Base-by-base conservation (phyloP, 2,888 invertebrate genomes). In the Spicauda simplicius region DNA sequence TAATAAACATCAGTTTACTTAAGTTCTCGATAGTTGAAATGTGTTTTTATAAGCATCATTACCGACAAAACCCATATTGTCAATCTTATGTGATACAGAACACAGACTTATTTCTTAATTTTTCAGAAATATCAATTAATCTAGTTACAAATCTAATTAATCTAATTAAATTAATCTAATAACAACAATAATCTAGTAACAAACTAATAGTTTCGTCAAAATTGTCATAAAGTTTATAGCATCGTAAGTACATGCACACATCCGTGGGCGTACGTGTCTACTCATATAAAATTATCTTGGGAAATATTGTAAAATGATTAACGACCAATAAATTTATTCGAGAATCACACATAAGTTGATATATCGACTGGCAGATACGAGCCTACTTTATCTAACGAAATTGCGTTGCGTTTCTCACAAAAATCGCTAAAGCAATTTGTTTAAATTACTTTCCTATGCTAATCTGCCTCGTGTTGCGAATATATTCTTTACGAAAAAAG, bases 401-500 rank as follows among this genome's bases (percentile, higher is more conserved):
- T 83, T 77, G 83, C 80, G 81, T 78, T 79, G 77, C 81, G 77
- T 82, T 82, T 81, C 81, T 84, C 82, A 82, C 84, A 86, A 88
- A 89, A 88, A 87, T 87, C 86, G 84, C 85, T 88, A 82, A 82
- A 82, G 87, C 88, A 88, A 90, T 91, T 90, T 89, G 84, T 87
- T 86, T 84, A 88, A 90, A 90, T 91, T 86, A 89, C 90, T 89
- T 89, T 89, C 80, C 83, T 89, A 90, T 91, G 90, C 85, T 88
- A 90, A 90, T 88, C 80, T 79, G 77, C 77, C 77, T 81, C 84
- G 85, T 84, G 84, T 86, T 82, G 85, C 86, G 86, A 89, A 90
- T 88, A 84, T 81, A 84, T 86, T 84, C 80, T 76, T 78, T 75
- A 75, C 78, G 77, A 79, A 82, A 82, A 81, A 81, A 80, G 79